phyloP scores from a whole-genome alignment of 2,888 invertebrate genomes.

The Microctonus hyperodae region DNA sequence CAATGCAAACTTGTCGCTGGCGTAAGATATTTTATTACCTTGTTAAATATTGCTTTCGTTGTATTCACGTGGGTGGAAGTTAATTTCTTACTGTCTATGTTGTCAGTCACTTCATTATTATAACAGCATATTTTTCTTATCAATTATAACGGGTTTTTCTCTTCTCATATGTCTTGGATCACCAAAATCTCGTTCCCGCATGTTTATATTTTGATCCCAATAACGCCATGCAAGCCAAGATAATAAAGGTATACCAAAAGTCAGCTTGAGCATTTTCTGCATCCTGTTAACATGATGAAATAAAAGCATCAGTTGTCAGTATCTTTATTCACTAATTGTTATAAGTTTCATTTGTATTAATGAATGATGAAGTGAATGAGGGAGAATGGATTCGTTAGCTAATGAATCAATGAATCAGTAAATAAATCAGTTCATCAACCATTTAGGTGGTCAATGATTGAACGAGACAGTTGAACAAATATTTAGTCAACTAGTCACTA shows the following conservation, averaged over 20 bases:
- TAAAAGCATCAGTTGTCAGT: not conserved
- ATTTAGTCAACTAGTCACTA: no score
- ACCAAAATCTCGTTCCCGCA: slow-evolving; percentile 26
- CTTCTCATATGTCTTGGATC: slow-evolving; percentile 28
- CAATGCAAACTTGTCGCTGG: not conserved
- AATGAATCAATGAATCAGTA: no score
- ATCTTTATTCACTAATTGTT: not conserved
- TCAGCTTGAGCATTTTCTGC: slow-evolving; percentile 3
- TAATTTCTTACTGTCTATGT: slow-evolving; percentile 28
- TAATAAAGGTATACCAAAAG: not conserved
- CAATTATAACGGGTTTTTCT: slow-evolving; percentile 15
- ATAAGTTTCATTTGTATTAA: not conserved
- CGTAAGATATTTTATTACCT: slow-evolving; percentile 48
- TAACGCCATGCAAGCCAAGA: not conserved
- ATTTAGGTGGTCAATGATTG: no score
- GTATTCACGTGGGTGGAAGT: slow-evolving; percentile 60
- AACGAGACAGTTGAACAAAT: no score
- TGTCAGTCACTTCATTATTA: slow-evolving; percentile 29
- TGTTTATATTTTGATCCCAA: slow-evolving; percentile 12
- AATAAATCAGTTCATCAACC: no score
- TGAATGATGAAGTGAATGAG: no score
- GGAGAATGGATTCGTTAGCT: no score
- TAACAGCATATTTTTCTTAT: slow-evolving; percentile 14
- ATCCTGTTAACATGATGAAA: slow-evolving; percentile 15
- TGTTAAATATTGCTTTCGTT: slow-evolving; percentile 63